Evolutionary conservation across 2,888 invertebrate genomes (phyloP), one percentile per base, ranked within the genome.

Genomic region (Tortrix viridana): DNA sequence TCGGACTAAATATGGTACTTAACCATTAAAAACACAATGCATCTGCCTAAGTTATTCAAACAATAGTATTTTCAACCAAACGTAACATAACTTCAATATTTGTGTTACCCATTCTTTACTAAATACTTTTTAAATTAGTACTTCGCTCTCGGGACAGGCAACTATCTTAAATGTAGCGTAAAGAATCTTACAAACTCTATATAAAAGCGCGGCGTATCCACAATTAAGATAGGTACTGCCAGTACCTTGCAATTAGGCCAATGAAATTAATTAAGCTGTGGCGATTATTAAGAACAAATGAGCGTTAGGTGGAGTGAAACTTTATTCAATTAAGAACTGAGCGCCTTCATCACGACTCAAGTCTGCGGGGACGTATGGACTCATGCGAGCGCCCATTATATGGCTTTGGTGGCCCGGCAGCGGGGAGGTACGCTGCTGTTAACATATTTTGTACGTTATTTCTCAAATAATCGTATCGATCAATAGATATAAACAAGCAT

Each of bases 321-420:
- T 75, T 74, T 70, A 74, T 73, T 74, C 72, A 74, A 75, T 74
- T 74, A 74, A 73, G 66, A 41, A 47, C 52, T 47, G 53, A 63
- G 65, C 70, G 69, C 72, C 71, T 74, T 73, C 74, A 72, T 69
- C 72, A 68, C 68, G 61, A 67, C 59, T 62, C 65, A 66, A 66
- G 67, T 71, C 67, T 65, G 65, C 66, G 54, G 67, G 58, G 63
- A 65, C 65, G 67, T 67, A 70, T 66, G 69, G 69, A 67, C 70
- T 71, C 71, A 68, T 72, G 67, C 66, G 72, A 71, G 66, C 66
- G 60, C 69, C 71, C 71, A 72, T 73, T 71, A 71, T 72, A 72
- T 69, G 72, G 69, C 71, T 72, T 71, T 69, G 69, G 69, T 65
- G 65, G 64, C 65, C 50, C 44, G 60, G 67, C n/a, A 44, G 68